A percentile compares a stretch with the other conserved stretches of the same genome.
These are phyloP conservation scores for Pteropus rufus DNA, from an alignment of 2,797 vertebrate genomes.

Conservation along the genomic window DNA sequence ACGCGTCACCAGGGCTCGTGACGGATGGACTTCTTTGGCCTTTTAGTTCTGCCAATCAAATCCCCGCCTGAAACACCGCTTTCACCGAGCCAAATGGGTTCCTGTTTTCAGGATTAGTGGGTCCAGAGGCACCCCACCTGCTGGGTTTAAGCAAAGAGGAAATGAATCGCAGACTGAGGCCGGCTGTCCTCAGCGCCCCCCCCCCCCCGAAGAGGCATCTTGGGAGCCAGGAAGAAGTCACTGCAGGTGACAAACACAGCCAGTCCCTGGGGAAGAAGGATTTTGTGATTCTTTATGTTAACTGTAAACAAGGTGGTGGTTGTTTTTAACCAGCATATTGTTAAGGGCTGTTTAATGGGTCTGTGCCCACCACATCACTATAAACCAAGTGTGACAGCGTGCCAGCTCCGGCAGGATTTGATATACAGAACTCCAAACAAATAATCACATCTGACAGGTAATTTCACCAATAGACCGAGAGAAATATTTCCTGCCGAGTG, in stretches of 20 bases:
- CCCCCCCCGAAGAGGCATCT: neutral
- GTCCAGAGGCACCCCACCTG: neutral
- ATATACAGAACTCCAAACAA: neutral
- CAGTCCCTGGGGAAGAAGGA: neutral
- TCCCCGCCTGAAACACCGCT: neutral
- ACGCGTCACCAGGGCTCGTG: neutral
- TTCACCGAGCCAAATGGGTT: neutral
- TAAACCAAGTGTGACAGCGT: accelerated
- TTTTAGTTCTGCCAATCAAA: neutral
- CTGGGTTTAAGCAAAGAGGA: neutral
- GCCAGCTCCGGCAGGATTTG: neutral
- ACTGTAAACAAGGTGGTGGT: neutral
- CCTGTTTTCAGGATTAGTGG: neutral
- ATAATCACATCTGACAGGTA: neutral
- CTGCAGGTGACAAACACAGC: neutral
- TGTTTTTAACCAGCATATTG: neutral
- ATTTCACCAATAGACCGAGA: neutral
- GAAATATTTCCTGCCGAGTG: neutral
- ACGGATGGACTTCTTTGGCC: neutral
- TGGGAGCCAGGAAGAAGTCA: neutral
- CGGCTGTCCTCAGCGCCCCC: neutral
- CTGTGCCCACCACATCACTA: neutral
- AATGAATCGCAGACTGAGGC: neutral
- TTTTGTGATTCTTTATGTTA: neutral
- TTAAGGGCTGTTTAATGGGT: neutral